Evolutionary conservation across 1,140 invertebrate genomes (phyloP).

Genomic region (Theocolax elegans): DNA sequence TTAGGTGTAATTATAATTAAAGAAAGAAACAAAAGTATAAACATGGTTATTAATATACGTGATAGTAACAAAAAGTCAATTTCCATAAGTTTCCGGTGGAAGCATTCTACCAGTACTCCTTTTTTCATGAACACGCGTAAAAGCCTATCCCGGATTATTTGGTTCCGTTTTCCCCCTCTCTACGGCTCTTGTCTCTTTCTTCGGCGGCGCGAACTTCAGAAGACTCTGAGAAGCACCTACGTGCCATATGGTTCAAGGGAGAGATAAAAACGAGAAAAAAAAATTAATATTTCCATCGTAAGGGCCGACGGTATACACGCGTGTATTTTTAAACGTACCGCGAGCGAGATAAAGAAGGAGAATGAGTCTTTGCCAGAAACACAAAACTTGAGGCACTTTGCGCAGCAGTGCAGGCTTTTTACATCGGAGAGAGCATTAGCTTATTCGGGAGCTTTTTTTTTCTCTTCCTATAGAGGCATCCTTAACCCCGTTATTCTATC

Average conservation of each 20-base stretch:
- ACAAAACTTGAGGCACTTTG: slow-evolving; percentile 34
- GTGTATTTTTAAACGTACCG: slow-evolving; percentile 52
- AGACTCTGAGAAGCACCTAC: slow-evolving; percentile 54
- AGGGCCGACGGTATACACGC: slow-evolving; percentile 48
- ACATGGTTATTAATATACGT: too few species aligned
- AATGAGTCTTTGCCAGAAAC: slow-evolving; percentile 34
- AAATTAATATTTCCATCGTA: slow-evolving; percentile 61
- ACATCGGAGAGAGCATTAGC: slow-evolving; percentile 32
- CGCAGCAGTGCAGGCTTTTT: slow-evolving; percentile 11
- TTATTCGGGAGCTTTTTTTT: slow-evolving; percentile 12
- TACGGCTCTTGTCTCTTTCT: slow-evolving; percentile 28
- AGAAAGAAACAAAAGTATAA: too few species aligned
- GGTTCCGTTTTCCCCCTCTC: slow-evolving; percentile 37
- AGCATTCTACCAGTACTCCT: not conserved
- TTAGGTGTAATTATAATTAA: too few species aligned
- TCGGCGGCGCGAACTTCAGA: slow-evolving; percentile 36
- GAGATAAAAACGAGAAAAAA: slow-evolving; percentile 51
- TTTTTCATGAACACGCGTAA: slow-evolving; percentile 30
- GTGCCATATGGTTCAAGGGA: slow-evolving; percentile 54
- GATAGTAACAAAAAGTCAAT: too few species aligned
- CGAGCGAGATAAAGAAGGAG: not conserved
- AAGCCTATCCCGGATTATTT: slow-evolving; percentile 44
- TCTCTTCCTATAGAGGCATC: not conserved
- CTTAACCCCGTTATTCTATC: slow-evolving; percentile 12
- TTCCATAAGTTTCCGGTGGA: slow-evolving; percentile 25